These are phyloP conservation scores for Otis tarda DNA, from an alignment of 2,113 vertebrate species.

Conservation along the genomic window DNA sequence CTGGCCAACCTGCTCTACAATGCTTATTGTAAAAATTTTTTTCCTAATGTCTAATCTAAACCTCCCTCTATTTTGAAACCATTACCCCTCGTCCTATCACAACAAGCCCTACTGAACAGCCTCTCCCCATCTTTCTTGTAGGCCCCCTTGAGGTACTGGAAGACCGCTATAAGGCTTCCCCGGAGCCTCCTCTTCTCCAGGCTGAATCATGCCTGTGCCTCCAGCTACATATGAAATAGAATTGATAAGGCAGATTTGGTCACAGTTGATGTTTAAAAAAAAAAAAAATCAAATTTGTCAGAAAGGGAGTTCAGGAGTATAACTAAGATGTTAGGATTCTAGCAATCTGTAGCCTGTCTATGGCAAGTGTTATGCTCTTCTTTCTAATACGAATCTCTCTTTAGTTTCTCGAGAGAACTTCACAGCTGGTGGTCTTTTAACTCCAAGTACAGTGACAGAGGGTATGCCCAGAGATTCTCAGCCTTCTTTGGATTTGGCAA, in stretches of 20 bases:
- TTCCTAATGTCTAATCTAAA: no score
- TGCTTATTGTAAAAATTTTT: no score
- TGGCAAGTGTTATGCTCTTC: not conserved
- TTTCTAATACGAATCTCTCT: not conserved
- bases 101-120: no score
- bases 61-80: no score
- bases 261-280: not conserved
- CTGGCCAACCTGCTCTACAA: no score
- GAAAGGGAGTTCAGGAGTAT: not conserved
- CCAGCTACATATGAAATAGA: not conserved
- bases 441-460: slow-evolving; percentile 81
- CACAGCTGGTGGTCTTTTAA: slow-evolving; percentile 83
- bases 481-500: slow-evolving; percentile 96
- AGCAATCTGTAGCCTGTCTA: not conserved
- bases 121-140: no score
- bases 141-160: no score
- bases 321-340: not conserved
- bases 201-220: not conserved
- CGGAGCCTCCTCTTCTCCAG: no score
- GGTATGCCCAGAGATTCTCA: slow-evolving; percentile 88
- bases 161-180: no score
- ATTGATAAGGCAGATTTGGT: not conserved
- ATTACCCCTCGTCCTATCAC: no score
- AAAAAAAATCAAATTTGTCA: not conserved
- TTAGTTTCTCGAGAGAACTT: slow-evolving; percentile 76